phyloP scores from a whole-genome alignment of 2,888 invertebrate genomes.

The Plusia festucae region DNA sequence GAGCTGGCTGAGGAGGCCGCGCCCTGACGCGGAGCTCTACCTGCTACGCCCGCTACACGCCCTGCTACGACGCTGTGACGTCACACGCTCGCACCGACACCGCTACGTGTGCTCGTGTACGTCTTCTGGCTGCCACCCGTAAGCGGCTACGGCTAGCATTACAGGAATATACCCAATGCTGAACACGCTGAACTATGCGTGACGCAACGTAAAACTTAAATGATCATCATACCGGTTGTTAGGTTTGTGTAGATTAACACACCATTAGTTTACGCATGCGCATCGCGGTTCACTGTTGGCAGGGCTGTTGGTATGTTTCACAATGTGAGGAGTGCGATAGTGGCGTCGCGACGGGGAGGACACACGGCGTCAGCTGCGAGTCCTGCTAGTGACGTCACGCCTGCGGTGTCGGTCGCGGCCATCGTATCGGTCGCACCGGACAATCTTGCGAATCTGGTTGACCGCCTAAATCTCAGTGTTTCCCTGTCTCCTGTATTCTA shows the following conservation, averaged over 20 bases:
- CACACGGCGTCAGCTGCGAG: not conserved
- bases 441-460: not conserved
- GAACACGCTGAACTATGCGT: not conserved
- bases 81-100: too few species aligned
- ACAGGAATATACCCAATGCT: not conserved
- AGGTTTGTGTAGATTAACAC: slow-evolving; percentile 9
- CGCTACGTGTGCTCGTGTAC: not conserved
- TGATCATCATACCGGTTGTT: slow-evolving; percentile 4
- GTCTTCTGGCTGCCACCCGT: not conserved
- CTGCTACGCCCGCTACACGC: not conserved
- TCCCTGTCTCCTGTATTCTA: slow-evolving; percentile 44
- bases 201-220: not conserved
- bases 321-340: not conserved
- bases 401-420: not conserved
- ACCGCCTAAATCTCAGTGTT: slow-evolving; percentile 20
- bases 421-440: not conserved
- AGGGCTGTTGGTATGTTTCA: slow-evolving; percentile 1
- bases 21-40: slow-evolving; percentile 73
- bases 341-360: not conserved
- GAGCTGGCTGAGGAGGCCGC: slow-evolving; percentile 85
- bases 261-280: slow-evolving; percentile 40
- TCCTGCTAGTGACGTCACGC: not conserved
- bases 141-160: not conserved
- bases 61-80: too few species aligned
- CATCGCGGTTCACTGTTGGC: not conserved